These are phyloP conservation scores for Rhegmatorhina hoffmannsi DNA, from an alignment of 2,113 vertebrate genomes.

Conservation along the genomic window DNA sequence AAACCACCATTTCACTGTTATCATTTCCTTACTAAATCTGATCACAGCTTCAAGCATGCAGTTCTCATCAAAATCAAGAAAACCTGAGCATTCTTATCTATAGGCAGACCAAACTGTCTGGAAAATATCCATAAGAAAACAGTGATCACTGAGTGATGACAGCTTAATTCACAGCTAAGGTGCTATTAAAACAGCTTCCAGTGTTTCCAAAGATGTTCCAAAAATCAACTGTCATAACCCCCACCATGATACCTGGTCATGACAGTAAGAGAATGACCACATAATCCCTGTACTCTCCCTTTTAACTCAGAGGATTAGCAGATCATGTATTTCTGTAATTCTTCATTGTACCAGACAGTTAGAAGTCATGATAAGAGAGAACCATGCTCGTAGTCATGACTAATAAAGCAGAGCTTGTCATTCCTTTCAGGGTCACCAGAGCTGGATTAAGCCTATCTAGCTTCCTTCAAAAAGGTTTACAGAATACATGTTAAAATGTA, in stretches of 20 bases:
- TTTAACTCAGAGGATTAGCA: constrained; percentile 39
- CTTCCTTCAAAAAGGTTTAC: neutral
- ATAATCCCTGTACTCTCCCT: constrained; percentile 21
- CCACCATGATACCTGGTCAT: neutral
- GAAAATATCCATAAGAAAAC: constrained; percentile 20
- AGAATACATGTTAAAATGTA: neutral
- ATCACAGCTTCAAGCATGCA: neutral
- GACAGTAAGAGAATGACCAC: constrained; percentile 14
- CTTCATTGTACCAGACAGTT: constrained; percentile 48
- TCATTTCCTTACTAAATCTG: neutral
- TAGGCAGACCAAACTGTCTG: constrained; percentile 1
- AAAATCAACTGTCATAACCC: constrained; percentile 23
- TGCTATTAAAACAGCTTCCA: constrained; percentile 31
- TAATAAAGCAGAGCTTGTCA: constrained; percentile 37
- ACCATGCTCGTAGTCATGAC: neutral
- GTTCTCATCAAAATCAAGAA: neutral
- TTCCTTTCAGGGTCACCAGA: neutral
- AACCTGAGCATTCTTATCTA: constrained; percentile 15
- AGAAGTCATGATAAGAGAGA: constrained; percentile 33
- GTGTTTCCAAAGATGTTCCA: constrained; percentile 27
- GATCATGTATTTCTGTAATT: constrained; percentile 35
- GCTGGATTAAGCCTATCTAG: constrained; percentile 10
- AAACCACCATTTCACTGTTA: neutral
- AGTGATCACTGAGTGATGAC: neutral
- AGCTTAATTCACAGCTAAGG: constrained; percentile 46